These are phyloP conservation scores for Zoanthus gigantus DNA, from an alignment of 92 coral and sea anemone genomes.

Conservation along the genomic window DNA sequence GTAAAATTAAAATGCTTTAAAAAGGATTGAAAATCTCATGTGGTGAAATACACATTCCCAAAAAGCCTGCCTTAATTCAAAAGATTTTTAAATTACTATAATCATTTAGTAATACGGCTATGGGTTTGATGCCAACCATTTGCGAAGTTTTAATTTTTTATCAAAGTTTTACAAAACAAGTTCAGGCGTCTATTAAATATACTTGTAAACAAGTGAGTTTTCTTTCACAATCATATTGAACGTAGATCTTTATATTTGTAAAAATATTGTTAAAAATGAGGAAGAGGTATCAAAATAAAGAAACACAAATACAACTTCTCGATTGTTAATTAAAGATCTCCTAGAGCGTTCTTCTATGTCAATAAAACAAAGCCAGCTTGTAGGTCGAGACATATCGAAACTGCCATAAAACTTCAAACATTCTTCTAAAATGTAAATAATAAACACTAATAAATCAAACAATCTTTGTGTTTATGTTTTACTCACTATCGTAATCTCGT, in stretches of 20 bases:
- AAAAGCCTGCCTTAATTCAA: not conserved
- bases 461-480: conserved; percentile 28
- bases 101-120: not conserved
- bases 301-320: not conserved
- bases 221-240: too few species aligned
- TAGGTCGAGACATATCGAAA: not conserved
- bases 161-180: not conserved
- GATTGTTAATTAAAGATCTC: not conserved
- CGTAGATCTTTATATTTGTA: not conserved
- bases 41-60: not conserved
- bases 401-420: not conserved
- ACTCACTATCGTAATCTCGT: conserved; percentile 19
- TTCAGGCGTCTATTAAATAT: not conserved
- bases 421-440: not conserved
- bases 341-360: not conserved
- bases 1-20: too few species aligned
- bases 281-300: not conserved
- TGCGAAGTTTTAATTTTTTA: not conserved
- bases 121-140: not conserved
- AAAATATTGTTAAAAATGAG: not conserved
- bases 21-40: not conserved
- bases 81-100: not conserved
- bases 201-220: not conserved
- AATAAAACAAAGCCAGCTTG: not conserved
- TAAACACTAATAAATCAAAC: conserved; percentile 17